Conservation (phyloP, 2,888 invertebrate species). For the Busseola fusca region DNA sequence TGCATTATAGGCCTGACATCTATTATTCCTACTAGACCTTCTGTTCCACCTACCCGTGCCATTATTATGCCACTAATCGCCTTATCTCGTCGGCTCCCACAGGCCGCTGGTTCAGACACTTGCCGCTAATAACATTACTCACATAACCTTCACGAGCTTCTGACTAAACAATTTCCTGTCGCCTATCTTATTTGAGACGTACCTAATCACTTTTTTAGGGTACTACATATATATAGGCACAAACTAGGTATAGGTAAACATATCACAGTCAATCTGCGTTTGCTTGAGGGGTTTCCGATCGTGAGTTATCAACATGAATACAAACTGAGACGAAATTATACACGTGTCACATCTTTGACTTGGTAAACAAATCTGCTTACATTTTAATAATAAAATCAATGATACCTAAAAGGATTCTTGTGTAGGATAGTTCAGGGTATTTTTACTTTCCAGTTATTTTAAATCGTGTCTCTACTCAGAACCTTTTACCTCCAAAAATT, state of each 20-base stretch:
- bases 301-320: not conserved
- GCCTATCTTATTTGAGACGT: constrained; percentile 18
- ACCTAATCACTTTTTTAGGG: constrained; percentile 25
- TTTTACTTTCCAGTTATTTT: not conserved
- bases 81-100: constrained; percentile 54
- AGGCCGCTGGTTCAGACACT: constrained; percentile 52
- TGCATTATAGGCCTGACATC: not conserved
- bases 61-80: constrained; percentile 63
- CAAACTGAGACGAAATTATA: not conserved
- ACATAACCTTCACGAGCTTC: constrained; percentile 46
- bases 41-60: not conserved
- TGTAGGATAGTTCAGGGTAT: not conserved
- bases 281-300: not conserved
- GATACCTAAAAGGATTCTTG: not conserved
- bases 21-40: constrained; percentile 11
- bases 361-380: not conserved
- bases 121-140: constrained; percentile 59
- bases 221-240: not conserved
- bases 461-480: too few relatives aligned
- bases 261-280: not conserved
- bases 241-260: constrained; percentile 2
- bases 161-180: constrained; percentile 46
- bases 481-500: not conserved
- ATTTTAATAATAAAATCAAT: not conserved
- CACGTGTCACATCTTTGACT: not conserved